Evolutionary conservation across 2,888 invertebrate species (phyloP), one percentile per base, ranked within the genome.

Genomic region (Tenthredo livida): DNA sequence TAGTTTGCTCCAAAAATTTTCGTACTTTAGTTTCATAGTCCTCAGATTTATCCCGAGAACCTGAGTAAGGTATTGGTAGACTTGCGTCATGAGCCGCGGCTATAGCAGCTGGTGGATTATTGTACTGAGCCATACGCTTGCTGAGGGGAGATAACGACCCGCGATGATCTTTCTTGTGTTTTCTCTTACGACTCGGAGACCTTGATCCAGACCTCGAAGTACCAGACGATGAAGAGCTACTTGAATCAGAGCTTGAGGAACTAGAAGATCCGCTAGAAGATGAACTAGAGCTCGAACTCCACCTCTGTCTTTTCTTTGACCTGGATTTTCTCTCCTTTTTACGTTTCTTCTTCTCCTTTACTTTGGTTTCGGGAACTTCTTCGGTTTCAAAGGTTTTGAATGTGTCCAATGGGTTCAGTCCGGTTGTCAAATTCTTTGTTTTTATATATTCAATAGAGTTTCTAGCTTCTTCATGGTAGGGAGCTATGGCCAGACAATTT

Each of bases 401-500:
- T 3, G 90, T 89, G 21, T 93, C 93, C 85, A 92, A 86, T 0
- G 91, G 91, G 86, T 93, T 92, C 84, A 92, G 73, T 12, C 89
- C 87, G 0, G 89, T 87, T 1, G 90, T 87, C 17, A 93, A 91
- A 1, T 94, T 92, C 91, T 97, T 97, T 84, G 96, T 96, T 91
- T 97, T 97, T 86, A 98, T 94, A 89, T 96, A 97, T 89, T 97
- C 97, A 87, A 98, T 94, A 0, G 97, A 97, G 90, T 97, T 97
- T 90, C 97, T 96, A 0, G 98, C 98, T 91, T 98, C 98, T 89
- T 97, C 97, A 92, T 98, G 98, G 92, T 96, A 97, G 0, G 98
- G 97, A 90, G 97, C 97, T 80, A 98, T 96, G 7, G 96, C 95
- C 80, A 98, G 93, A 91, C 98, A 98, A 91, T 97, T 97, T 90